Conservation (phyloP, 2,113 vertebrate genomes). For the Myiozetetes cayanensis region DNA sequence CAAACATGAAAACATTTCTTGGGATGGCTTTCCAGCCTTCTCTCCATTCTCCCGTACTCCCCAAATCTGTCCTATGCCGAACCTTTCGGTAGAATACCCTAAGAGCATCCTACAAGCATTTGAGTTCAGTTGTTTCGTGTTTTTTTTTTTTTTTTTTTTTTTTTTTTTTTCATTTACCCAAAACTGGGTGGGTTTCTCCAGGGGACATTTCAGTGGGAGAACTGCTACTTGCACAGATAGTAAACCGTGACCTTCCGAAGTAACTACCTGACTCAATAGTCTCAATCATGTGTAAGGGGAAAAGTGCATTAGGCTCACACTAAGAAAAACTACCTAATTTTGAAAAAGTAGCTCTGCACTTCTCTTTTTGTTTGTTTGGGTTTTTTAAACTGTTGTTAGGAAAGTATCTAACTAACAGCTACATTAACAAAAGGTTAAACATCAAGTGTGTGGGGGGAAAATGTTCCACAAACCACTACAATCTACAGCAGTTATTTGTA, state of each 20-base stretch:
- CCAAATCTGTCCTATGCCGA: background rate
- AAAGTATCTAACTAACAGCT: constrained; percentile 41
- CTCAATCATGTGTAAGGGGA: constrained; percentile 34
- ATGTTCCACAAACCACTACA: constrained; percentile 65
- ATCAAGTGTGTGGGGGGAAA: background rate
- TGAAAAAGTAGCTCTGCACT: constrained; percentile 66
- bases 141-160: background rate
- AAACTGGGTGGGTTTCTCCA: background rate
- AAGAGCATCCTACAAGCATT: background rate
- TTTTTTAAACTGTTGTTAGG: background rate
- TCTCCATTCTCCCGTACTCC: background rate
- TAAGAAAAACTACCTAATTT: constrained; percentile 79
- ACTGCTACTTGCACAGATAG: constrained; percentile 57
- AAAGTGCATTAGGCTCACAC: constrained; percentile 66
- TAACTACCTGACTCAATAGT: constrained; percentile 79
- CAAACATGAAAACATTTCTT: background rate
- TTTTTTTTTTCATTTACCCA: background rate
- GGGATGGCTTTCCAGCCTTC: background rate
- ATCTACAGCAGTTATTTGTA: constrained; percentile 62
- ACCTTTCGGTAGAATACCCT: background rate
- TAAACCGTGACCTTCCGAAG: constrained; percentile 45
- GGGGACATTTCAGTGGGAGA: constrained; percentile 39
- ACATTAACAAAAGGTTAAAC: constrained; percentile 34
- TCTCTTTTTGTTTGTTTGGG: background rate
- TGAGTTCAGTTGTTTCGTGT: background rate